Conservation (phyloP, 2,888 invertebrate species). For the Malthinus flaveolus region DNA sequence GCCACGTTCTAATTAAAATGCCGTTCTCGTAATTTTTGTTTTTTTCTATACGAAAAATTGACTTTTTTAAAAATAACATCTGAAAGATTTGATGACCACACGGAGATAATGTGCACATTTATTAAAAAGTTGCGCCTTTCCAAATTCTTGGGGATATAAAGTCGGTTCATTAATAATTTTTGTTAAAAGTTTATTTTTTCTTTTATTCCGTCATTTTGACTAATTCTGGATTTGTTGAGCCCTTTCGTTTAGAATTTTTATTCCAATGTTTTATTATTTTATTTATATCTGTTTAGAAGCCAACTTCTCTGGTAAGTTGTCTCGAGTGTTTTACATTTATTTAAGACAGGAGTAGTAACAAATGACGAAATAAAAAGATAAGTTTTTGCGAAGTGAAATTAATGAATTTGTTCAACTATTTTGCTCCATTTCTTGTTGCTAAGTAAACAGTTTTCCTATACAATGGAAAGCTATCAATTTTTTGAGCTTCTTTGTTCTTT, state of each 20-base stretch:
- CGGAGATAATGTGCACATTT: neutral
- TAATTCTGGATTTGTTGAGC: neutral
- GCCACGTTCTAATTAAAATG: slow-evolving; percentile 38
- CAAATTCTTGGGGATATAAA: neutral
- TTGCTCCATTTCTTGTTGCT: neutral
- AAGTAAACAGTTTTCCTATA: slow-evolving; percentile 2
- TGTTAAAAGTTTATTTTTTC: neutral
- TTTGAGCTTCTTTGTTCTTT: neutral
- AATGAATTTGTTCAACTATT: slow-evolving; percentile 1
- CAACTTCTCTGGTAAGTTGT: neutral
- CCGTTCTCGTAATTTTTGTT: slow-evolving; percentile 6
- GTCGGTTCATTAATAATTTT: slow-evolving; percentile 1
- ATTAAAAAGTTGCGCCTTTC: neutral
- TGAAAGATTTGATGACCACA: neutral
- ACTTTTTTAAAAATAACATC: neutral
- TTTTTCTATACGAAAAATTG: slow-evolving; percentile 4
- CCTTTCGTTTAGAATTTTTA: neutral
- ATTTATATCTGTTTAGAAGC: neutral
- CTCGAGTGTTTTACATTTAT: slow-evolving; percentile 1
- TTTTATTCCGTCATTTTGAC: neutral
- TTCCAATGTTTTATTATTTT: neutral
- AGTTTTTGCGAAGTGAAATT: neutral
- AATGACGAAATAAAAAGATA: neutral
- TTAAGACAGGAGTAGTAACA: neutral
- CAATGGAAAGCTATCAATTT: slow-evolving; percentile 5